Percentiles rank a stretch among this genome's conserved stretches.
Evolutionary conservation across 2,113 vertebrate genomes (phyloP).

Genomic region (Cebidichthys violaceus): DNA sequence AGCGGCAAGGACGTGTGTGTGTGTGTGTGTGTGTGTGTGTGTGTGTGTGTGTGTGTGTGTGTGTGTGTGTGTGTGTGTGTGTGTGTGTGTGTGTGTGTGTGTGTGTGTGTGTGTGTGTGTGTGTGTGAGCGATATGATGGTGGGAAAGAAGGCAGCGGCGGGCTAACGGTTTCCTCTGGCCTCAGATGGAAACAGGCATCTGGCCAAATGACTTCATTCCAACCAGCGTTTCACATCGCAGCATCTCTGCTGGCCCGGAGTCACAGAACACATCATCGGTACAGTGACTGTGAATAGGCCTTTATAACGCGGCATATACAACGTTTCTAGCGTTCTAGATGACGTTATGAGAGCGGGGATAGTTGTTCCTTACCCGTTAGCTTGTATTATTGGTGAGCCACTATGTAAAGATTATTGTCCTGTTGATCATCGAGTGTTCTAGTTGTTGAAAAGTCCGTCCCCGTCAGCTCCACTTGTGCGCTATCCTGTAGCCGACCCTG

Average conservation of each 20-base stretch:
- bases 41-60: constrained; percentile 2
- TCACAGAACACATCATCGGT: constrained; percentile 68
- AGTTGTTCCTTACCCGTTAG: not conserved
- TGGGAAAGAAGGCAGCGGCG: constrained; percentile 67
- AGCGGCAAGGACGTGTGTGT: constrained; percentile 31
- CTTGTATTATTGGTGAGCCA: not conserved
- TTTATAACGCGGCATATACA: constrained; percentile 3
- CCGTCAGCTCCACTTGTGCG: not conserved
- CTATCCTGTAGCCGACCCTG: not conserved
- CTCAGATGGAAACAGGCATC: constrained; percentile 85
- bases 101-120: constrained; percentile 4
- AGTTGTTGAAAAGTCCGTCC: not conserved
- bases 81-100: not conserved
- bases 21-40: constrained; percentile 17
- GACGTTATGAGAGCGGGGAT: not conserved
- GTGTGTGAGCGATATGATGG: constrained; percentile 51
- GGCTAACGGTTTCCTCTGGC: constrained; percentile 74
- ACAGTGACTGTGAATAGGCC: constrained; percentile 43
- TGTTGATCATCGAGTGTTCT: not conserved
- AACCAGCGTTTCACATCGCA: constrained; percentile 74
- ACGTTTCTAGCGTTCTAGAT: not conserved
- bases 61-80: constrained; percentile 14
- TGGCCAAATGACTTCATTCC: constrained; percentile 87
- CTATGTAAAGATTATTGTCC: not conserved
- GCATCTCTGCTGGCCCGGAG: constrained; percentile 63